These are phyloP conservation scores for Scaptodrosophila latifasciaeformis DNA, from an alignment of 2,888 invertebrate genomes.

Conservation along the genomic window DNA sequence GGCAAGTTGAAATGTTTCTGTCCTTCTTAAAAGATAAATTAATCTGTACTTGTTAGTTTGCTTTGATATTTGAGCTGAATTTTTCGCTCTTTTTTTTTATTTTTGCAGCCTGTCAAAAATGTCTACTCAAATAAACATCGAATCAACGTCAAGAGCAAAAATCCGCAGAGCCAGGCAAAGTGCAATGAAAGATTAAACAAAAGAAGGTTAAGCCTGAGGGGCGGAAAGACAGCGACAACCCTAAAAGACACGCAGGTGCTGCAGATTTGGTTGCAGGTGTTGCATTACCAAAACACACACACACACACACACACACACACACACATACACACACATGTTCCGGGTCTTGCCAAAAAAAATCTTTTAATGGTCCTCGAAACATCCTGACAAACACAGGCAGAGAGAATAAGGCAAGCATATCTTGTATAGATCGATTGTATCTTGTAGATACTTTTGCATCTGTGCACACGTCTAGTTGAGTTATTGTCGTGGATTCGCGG, in stretches of 20 bases:
- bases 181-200: conserved; percentile 59
- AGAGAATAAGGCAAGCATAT: neutral
- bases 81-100: too few species aligned
- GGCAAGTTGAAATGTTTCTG: conserved; percentile 10
- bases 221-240: conserved; percentile 16
- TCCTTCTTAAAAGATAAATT: too few species aligned
- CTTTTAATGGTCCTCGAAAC: too few species aligned
- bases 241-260: conserved; percentile 15
- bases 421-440: too few species aligned
- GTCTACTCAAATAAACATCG: conserved; percentile 33
- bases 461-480: too few species aligned
- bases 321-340: conserved; percentile 12
- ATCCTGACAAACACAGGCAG: neutral
- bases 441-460: too few species aligned
- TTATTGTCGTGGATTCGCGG: too few species aligned
- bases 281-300: conserved; percentile 44
- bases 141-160: neutral
- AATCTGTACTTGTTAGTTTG: neutral
- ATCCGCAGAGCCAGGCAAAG: conserved; percentile 31
- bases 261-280: conserved; percentile 64
- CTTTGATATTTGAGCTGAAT: conserved; percentile 42
- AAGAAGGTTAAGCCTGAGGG: conserved; percentile 22
- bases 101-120: conserved; percentile 24
- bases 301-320: conserved; percentile 14
- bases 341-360: too few species aligned